Base-by-base conservation (phyloP, 2,888 invertebrate species). In the Notocelia uddmanniana region DNA sequence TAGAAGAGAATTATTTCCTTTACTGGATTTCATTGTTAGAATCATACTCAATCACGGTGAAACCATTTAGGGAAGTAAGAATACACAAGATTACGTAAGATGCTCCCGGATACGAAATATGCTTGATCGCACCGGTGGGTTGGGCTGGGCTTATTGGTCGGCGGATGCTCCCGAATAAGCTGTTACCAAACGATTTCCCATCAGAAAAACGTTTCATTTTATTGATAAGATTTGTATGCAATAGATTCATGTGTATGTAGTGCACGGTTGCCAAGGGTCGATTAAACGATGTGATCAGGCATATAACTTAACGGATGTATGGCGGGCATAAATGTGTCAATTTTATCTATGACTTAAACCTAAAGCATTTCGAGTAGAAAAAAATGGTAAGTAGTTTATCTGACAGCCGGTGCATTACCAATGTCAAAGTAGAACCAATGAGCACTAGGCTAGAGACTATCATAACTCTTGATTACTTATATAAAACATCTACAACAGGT, bases 11-110 rank as follows among this genome's bases (percentile, higher is more conserved):
- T n/a, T n/a, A n/a, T n/a, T n/a, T n/a, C n/a, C n/a, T n/a, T n/a
- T n/a, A n/a, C n/a, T n/a, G n/a, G n/a, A n/a, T n/a, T n/a, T n/a
- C n/a, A n/a, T n/a, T n/a, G n/a, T n/a, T 31, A 8, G 0, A 2
- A 31, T 31, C 31, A 31, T 31, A 55, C 26, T 23, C n/a, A 26
- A 26, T n/a, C n/a, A 26, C 23, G 55, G 55, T 2, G 9, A 55
- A 55, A 26, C n/a, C 9, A 55, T n/a, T 26, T n/a, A 26, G n/a
- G 55, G 26, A 26, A 55, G 55, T 26, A 26, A 55, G 55, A 55
- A 55, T 26, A n/a, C 26, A 26, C 1, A 21, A 55, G n/a, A 55
- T 54, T 55, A 15, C 55, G 26, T n/a, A 54, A 54, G 23, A 23
- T 11, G 23, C 13, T 8, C 8, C 55, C 23, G 26, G 9, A n/a